Evolutionary conservation across 2,113 vertebrate genomes (phyloP).

Genomic region (Grantiella picta): DNA sequence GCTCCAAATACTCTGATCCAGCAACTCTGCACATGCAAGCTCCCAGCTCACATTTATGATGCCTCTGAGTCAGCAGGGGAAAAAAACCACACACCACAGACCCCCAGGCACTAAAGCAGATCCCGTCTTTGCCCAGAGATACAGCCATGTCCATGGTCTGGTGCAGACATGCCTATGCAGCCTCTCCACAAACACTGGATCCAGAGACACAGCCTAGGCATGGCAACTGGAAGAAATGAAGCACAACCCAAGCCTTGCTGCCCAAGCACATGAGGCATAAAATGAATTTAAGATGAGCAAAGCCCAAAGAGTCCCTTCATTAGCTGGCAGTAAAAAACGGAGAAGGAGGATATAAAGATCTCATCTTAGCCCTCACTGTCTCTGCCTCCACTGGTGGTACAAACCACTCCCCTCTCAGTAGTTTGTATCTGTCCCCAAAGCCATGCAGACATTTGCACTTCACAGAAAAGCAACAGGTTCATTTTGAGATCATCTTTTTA

Average conservation of each 20-base stretch:
- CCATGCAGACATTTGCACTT: neutral
- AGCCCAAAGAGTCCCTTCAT: neutral
- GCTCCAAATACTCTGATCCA: neutral
- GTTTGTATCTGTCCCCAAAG: neutral
- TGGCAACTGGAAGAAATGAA: neutral
- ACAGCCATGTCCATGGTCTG: neutral
- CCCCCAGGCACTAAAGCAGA: neutral
- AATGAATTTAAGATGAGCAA: neutral
- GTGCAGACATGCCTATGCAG: neutral
- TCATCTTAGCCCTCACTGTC: neutral
- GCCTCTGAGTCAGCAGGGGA: neutral
- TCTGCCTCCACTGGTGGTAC: neutral
- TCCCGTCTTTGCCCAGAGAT: neutral
- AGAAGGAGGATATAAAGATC: neutral
- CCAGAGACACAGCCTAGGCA: neutral
- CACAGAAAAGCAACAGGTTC: neutral
- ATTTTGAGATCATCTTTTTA: neutral
- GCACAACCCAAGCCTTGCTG: neutral
- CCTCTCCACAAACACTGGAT: neutral
- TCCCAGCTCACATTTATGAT: neutral
- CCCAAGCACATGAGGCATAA: neutral
- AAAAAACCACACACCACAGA: neutral
- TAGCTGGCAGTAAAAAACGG: neutral
- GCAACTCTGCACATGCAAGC: neutral
- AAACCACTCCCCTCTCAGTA: neutral